Conservation (phyloP, 2,113 vertebrate genomes). For the Plecotus auritus region DNA sequence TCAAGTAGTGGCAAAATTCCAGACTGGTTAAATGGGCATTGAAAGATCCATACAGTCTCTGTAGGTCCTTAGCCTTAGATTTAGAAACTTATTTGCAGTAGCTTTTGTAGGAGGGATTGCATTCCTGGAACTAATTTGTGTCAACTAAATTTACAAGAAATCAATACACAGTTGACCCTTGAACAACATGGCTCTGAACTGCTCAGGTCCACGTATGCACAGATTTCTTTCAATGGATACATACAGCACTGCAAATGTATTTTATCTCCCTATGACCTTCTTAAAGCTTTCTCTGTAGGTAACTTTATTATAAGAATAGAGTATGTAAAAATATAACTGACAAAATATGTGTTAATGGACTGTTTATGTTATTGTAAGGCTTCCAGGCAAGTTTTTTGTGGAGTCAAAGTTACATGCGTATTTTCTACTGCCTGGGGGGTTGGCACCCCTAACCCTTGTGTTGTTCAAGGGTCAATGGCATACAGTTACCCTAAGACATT, state of each 20-base stretch:
- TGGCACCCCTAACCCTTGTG: not conserved
- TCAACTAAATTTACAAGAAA: not conserved
- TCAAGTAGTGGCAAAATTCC: not conserved
- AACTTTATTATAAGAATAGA: not conserved
- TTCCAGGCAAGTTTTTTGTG: not conserved
- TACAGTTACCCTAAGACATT: not conserved
- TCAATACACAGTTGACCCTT: not conserved
- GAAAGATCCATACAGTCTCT: not conserved
- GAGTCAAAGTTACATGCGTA: not conserved
- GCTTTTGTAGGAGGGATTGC: not conserved
- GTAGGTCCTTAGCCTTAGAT: not conserved
- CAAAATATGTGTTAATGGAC: not conserved
- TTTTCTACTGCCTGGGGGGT: not conserved
- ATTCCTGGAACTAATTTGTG: not conserved
- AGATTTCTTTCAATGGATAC: not conserved
- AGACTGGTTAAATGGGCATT: not conserved
- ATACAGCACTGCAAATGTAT: not conserved
- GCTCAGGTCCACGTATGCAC: not conserved
- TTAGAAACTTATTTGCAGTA: not conserved
- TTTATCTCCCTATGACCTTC: not conserved
- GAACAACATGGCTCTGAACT: not conserved
- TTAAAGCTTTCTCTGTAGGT: not conserved
- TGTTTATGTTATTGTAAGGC: not conserved
- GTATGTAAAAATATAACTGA: not conserved
- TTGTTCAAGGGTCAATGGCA: not conserved